These are phyloP conservation scores for Petrocephalus sullivani DNA, from an alignment of 2,797 vertebrate genomes.

Conservation along the genomic window DNA sequence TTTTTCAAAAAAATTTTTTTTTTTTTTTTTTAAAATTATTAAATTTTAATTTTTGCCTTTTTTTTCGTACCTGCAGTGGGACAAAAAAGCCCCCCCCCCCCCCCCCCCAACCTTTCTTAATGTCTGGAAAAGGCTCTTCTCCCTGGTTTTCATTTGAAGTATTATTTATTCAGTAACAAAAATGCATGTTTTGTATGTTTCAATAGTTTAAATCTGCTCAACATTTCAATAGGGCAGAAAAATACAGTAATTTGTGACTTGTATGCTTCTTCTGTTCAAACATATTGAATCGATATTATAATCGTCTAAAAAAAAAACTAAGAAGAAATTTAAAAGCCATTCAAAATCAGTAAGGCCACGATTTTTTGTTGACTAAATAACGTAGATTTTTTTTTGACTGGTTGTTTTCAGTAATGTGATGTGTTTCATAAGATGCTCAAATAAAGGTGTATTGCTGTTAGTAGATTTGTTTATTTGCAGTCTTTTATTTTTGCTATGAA, in stretches of 20 bases:
- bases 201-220: constrained; percentile 51
- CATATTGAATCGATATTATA: constrained; percentile 52
- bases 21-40: not conserved
- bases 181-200: constrained; percentile 65
- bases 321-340: constrained; percentile 49
- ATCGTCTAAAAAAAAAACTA: constrained; percentile 39
- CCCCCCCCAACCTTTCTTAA: not conserved
- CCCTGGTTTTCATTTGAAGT: constrained; percentile 6
- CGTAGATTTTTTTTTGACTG: constrained; percentile 55
- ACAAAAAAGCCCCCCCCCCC: not conserved
- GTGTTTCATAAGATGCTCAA: constrained; percentile 63
- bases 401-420: constrained; percentile 54
- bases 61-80: not conserved
- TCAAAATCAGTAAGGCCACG: constrained; percentile 30
- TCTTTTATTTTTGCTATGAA: not conserved
- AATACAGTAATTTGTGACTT: constrained; percentile 59
- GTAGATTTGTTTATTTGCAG: not conserved
- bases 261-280: constrained; percentile 56
- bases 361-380: constrained; percentile 36
- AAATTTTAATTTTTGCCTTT: not conserved
- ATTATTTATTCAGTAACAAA: constrained; percentile 28
- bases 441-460: constrained; percentile 12
- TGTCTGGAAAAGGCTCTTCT: not conserved
- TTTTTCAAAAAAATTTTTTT: no score
- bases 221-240: constrained; percentile 46